A percentile compares a stretch with the other conserved stretches of the same genome.
Conservation (phyloP, 1,140 invertebrate genomes). For the Diplogasteroides magnus region DNA sequence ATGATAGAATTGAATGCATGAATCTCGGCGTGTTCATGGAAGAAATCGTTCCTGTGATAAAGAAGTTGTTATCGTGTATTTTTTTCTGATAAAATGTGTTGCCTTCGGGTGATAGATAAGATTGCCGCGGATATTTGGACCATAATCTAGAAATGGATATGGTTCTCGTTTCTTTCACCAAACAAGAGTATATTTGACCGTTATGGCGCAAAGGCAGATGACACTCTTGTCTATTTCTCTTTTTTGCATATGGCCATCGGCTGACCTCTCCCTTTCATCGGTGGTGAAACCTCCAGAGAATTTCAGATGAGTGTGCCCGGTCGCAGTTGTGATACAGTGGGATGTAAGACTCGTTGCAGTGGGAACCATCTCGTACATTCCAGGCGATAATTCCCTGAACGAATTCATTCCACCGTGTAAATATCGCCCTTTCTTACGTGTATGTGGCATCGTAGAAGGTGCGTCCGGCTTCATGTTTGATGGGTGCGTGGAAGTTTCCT, state of each 20-base stretch:
- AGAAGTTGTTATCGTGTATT: no score
- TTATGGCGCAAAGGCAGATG: no score
- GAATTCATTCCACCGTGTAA: not conserved
- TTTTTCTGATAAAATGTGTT: no score
- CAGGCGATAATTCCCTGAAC: not conserved
- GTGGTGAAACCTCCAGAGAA: not conserved
- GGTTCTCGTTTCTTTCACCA: no score
- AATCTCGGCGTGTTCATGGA: not conserved
- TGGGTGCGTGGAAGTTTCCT: conserved; percentile 7
- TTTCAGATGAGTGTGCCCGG: not conserved
- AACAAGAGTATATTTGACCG: no score
- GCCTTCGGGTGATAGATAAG: no score
- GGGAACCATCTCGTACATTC: not conserved
- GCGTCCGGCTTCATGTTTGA: no score
- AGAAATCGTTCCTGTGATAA: not conserved
- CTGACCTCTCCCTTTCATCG: conserved; percentile 2
- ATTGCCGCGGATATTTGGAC: no score
- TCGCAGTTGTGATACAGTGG: not conserved
- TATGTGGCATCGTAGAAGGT: no score
- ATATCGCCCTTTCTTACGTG: no score
- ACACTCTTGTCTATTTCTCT: not conserved
- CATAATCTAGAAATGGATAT: no score
- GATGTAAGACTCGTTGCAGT: not conserved
- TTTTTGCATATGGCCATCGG: not conserved
- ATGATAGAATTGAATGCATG: not conserved